phyloP scores from a whole-genome alignment of 2,113 vertebrate species.

The Actenoides lindsayi region DNA sequence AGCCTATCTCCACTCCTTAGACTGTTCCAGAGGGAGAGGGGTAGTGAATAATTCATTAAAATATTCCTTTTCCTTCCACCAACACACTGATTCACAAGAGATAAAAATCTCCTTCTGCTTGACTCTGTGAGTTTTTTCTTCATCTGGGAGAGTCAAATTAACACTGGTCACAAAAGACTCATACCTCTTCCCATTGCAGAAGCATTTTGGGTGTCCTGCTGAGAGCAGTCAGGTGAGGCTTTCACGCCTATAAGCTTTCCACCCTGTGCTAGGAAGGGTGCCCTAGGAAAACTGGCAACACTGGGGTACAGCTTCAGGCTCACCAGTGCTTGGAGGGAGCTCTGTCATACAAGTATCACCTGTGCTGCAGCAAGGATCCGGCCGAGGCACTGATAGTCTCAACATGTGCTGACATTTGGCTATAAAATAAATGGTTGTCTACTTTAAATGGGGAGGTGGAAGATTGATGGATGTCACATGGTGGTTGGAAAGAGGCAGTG shows the following conservation, averaged over 20 bases:
- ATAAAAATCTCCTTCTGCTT: constrained; percentile 10
- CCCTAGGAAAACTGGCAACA: neutral
- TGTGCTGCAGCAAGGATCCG: accelerated
- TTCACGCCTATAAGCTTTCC: neutral
- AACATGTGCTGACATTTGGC: neutral
- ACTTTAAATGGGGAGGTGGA: neutral
- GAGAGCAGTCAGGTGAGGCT: neutral
- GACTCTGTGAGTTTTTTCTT: neutral
- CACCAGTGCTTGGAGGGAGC: accelerated
- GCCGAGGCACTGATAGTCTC: neutral
- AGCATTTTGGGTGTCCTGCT: neutral
- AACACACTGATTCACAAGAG: neutral
- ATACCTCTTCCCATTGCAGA: neutral
- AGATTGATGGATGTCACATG: neutral
- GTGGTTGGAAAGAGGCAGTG: neutral
- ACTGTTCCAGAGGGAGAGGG: neutral
- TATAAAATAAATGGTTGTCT: neutral
- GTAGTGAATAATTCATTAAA: constrained; percentile 64
- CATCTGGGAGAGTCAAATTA: neutral
- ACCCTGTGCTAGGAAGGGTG: accelerated
- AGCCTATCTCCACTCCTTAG: constrained; percentile 34
- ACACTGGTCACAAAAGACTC: neutral
- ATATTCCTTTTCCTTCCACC: constrained; percentile 40
- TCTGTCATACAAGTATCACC: accelerated
- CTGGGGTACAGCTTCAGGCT: no score